Base-by-base conservation (phyloP, 2,113 vertebrate genomes). In the Cervus canadensis region DNA sequence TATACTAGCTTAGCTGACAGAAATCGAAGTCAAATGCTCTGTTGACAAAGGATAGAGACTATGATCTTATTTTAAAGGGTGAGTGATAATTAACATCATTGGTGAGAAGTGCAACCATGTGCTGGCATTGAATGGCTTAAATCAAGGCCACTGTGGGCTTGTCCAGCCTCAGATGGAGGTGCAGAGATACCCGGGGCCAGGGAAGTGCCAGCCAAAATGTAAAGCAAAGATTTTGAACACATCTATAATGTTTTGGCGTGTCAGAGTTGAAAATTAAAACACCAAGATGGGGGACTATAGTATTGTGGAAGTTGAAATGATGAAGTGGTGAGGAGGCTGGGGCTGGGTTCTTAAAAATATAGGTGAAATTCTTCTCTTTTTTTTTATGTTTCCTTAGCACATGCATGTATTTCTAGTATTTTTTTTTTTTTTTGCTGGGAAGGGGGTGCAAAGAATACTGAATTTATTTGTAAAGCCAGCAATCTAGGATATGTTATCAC, bases 1-100 rank as follows among this genome's bases (percentile, higher is more conserved):
- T 98, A 95, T 96, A 93, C 98, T 98, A 98, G 92, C 96, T 98
- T 45, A 89, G 50, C 93, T 95, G 92, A 97, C 97, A 98, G 98
- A 98, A 97, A 88, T 57, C 93, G 97, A 98, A 98, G 98, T 97
- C 97, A 97, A 48, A 64, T 92, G 81, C 96, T 97, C 94, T 98
- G 93, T 96, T 98, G 96, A 91, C 43, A 59, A 96, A 95, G 94
- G 60, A 96, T 93, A 93, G 92, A 98, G 88, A 89, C 83, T 94
- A 93, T 67, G 64, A 95, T 95, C 86, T 96, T 83, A 79, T 16
- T 95, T 98, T 97, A 90, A 92, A 71, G 6, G 56, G 33, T 7
- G 52, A 56, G 30, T 56, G 76, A 88, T n/a, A 74, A 43, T 87
- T 94, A 33, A 81, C 45, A 59, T 90, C 82, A 56, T 60, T 64